These are phyloP conservation scores for Isurus oxyrinchus DNA, from an alignment of 2,113 vertebrate genomes.

Conservation along the genomic window DNA sequence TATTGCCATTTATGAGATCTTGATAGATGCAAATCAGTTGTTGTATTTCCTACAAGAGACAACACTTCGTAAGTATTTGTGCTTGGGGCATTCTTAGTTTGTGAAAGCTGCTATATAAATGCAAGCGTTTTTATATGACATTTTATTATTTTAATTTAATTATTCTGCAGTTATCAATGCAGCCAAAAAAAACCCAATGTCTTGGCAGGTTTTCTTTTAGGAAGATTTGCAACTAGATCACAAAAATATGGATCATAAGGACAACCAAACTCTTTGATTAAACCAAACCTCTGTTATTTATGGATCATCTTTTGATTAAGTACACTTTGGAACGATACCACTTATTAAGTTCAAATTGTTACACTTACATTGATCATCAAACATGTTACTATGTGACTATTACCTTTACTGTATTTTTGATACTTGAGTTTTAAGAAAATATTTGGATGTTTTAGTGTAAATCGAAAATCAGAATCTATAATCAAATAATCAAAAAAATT, in stretches of 20 bases:
- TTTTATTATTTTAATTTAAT: neutral
- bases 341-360: neutral
- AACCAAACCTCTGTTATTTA: neutral
- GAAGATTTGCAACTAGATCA: neutral
- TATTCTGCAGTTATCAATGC: neutral
- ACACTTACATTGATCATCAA: neutral
- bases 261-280: neutral
- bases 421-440: neutral
- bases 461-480: neutral
- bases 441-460: neutral
- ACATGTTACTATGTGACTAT: neutral
- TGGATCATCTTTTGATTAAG: neutral
- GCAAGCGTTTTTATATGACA: neutral
- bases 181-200: neutral
- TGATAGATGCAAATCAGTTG: too few species aligned
- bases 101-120: too few species aligned
- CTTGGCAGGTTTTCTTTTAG: neutral
- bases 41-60: too few species aligned
- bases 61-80: too few species aligned
- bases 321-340: neutral
- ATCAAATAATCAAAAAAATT: neutral
- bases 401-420: neutral
- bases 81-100: too few species aligned
- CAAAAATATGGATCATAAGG: neutral
- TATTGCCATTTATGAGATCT: neutral